phyloP scores from a whole-genome alignment of 2,797 vertebrate genomes.

The Epinephelus malabaricus region DNA sequence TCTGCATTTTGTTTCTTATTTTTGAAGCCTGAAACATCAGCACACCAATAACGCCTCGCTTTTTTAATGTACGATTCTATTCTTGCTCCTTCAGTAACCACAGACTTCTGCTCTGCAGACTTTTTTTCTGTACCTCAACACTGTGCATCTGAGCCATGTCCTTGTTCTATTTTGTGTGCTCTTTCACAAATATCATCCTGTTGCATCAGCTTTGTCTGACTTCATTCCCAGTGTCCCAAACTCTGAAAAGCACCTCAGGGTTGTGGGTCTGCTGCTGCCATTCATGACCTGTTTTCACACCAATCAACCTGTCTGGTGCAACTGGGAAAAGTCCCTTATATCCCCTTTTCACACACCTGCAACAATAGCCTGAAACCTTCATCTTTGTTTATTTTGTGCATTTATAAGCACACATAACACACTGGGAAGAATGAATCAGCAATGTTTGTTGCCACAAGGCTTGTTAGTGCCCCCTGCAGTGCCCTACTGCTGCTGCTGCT shows the following conservation, averaged over 20 bases:
- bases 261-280: conserved; percentile 82
- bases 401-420: conserved; percentile 64
- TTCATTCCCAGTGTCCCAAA: conserved; percentile 73
- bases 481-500: too few species aligned
- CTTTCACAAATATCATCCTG: conserved; percentile 83
- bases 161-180: conserved; percentile 84
- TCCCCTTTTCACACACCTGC: conserved; percentile 79
- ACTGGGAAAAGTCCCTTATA: conserved; percentile 57
- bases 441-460: conserved; percentile 14
- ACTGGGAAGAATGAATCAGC: neutral
- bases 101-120: conserved; percentile 70
- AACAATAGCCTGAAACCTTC: conserved; percentile 67
- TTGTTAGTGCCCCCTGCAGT: neutral
- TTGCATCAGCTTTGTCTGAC: conserved; percentile 85
- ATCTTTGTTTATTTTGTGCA: conserved; percentile 28
- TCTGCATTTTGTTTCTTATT: conserved; percentile 30
- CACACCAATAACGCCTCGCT: conserved; percentile 39
- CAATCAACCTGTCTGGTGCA: conserved; percentile 81
- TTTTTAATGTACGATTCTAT: conserved; percentile 64
- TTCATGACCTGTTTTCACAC: conserved; percentile 85
- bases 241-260: conserved; percentile 68
- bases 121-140: conserved; percentile 60
- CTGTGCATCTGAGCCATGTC: conserved; percentile 79
- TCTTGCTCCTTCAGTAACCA: conserved; percentile 43
- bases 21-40: conserved; percentile 4